Evolutionary conservation across 2,113 vertebrate species (phyloP).

Genomic region (Prunella fulvescens): DNA sequence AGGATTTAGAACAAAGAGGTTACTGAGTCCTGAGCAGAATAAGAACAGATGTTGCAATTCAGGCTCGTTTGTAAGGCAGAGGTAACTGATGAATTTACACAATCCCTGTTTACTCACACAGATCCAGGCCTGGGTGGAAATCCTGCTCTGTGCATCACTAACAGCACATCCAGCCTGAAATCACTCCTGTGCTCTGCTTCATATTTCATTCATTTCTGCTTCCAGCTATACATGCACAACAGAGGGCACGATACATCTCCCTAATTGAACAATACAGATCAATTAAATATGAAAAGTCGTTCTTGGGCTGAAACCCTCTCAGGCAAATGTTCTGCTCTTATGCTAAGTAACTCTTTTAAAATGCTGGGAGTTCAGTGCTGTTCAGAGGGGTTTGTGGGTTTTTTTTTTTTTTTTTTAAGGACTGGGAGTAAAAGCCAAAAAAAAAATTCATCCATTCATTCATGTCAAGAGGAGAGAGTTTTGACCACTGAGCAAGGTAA

Average conservation of each 20-base stretch:
- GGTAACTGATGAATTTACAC: not conserved
- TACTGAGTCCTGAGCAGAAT: not conserved
- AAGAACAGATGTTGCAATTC: not conserved
- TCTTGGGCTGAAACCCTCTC: slow-evolving; percentile 19
- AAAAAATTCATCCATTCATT: not conserved
- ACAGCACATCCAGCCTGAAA: not conserved
- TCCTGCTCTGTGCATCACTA: not conserved
- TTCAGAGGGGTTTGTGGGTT: not conserved
- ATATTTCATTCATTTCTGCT: slow-evolving; percentile 8
- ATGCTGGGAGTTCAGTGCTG: not conserved
- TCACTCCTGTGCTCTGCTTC: not conserved
- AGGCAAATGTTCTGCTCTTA: slow-evolving; percentile 34
- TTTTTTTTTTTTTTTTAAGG: not conserved
- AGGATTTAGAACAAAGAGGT: not conserved
- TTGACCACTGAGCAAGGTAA: not conserved
- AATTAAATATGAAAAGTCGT: slow-evolving; percentile 9
- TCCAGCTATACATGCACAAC: not conserved
- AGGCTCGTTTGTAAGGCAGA: not conserved
- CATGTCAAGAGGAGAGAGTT: not conserved
- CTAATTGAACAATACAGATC: slow-evolving; percentile 11
- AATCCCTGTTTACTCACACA: not conserved
- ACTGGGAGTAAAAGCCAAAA: not conserved
- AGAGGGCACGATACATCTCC: slow-evolving; percentile 1
- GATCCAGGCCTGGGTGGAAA: not conserved
- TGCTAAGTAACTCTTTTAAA: not conserved